phyloP scores from a whole-genome alignment of 92 coral and sea anemone genomes.

The Phenganax subtilis region DNA sequence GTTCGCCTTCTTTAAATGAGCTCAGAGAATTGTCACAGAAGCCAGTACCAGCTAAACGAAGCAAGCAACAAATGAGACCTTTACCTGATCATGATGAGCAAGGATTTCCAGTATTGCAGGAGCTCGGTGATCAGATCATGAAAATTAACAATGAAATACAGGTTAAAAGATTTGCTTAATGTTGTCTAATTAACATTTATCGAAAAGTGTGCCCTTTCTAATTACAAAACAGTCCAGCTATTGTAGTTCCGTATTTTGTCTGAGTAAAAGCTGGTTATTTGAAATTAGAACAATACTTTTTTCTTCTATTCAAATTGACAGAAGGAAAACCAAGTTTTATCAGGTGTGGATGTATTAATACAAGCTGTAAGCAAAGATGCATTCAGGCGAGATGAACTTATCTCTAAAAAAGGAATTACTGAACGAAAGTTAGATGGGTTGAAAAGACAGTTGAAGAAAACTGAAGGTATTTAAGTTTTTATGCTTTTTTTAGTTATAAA shows the following conservation, averaged over 20 bases:
- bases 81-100: slow-evolving; percentile 23
- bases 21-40: slow-evolving; percentile 22
- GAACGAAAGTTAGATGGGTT: slow-evolving; percentile 14
- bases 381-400: background rate
- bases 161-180: slow-evolving; percentile 35
- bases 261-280: too few species aligned
- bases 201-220: too few species aligned
- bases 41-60: slow-evolving; percentile 30
- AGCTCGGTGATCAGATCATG: slow-evolving; percentile 63
- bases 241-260: too few species aligned
- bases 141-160: slow-evolving; percentile 77
- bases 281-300: too few species aligned
- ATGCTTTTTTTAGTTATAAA: background rate
- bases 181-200: background rate
- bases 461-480: slow-evolving; percentile 2
- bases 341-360: slow-evolving; percentile 81
- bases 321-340: slow-evolving; percentile 78
- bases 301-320: slow-evolving; percentile 19
- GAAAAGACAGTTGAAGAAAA: slow-evolving; percentile 28
- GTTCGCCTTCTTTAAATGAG: slow-evolving; percentile 30
- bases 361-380: slow-evolving; percentile 47
- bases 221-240: too few species aligned
- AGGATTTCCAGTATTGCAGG: slow-evolving; percentile 58
- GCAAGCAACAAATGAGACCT: background rate
- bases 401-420: slow-evolving; percentile 31